Evolutionary conservation across 2,888 invertebrate species (phyloP), one percentile per base, ranked within the genome.

Genomic region (Tipula confusa): DNA sequence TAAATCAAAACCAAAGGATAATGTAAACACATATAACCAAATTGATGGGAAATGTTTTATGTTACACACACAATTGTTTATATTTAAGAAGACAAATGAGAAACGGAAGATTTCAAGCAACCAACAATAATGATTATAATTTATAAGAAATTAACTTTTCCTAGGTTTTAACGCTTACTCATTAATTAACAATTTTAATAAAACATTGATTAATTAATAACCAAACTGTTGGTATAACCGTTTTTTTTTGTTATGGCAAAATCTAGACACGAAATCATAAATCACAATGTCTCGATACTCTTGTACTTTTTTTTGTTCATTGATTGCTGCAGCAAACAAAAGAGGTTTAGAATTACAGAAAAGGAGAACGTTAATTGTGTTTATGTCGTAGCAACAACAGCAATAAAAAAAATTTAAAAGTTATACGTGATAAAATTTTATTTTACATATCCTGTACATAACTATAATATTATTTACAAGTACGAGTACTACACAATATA

Each of bases 1-100:
- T 64, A 64, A 64, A 64, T 64, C 64, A 64, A 64, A 64, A 64
- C 64, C 64, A 64, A 64, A 64, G 64, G 64, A 64, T 64, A 64
- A 64, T 64, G 64, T 64, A 64, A 64, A 64, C 64, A 64, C 24
- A 64, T n/a, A n/a, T 24, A 64, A 64, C 24, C 9, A 64, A 64
- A 24, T 64, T 64, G 64, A 64, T 24, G 64, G 64, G 64, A 64
- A 64, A 64, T 64, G 64, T 18, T 64, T 64, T 64, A 64, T 64
- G 64, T 64, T 64, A n/a, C n/a, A 64, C 24, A 64, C 64, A 64
- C 64, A 64, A 64, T 64, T 64, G 24, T 64, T 64, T 64, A 64
- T 11, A 64, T 11, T 64, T 9, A 24, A 64, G 64, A 64, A 64
- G 64, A 64, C 24, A 24, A 64, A 64, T 64, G 64, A 64, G 6